Percentiles rank a stretch among this genome's conserved stretches.
Conservation (phyloP, 2,113 vertebrate species). For the Neomonachus schauinslandi region DNA sequence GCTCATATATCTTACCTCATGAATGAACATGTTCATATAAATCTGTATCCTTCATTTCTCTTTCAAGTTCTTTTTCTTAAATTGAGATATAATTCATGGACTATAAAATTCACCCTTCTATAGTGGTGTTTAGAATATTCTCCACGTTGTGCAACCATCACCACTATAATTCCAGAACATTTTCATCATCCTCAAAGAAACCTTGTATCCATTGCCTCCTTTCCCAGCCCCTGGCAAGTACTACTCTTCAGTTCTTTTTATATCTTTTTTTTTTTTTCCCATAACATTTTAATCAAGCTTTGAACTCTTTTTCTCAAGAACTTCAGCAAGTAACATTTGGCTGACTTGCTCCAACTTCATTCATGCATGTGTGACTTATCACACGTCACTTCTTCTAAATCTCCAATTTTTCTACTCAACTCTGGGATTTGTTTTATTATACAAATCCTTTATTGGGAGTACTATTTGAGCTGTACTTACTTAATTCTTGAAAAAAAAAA, state of each 20-base stretch:
- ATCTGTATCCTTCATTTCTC: neutral
- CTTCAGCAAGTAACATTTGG: conserved; percentile 11
- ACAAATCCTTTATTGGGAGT: neutral
- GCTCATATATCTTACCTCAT: neutral
- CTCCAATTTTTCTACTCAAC: neutral
- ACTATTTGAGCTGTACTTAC: neutral
- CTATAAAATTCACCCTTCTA: neutral
- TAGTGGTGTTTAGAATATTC: neutral
- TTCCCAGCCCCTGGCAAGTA: neutral
- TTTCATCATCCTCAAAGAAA: neutral
- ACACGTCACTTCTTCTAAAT: neutral
- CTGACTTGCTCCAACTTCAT: neutral
- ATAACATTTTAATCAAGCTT: conserved; percentile 46
- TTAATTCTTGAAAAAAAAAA: neutral
- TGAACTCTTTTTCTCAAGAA: neutral
- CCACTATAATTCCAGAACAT: neutral
- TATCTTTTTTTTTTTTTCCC: neutral
- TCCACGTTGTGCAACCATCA: neutral
- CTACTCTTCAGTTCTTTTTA: neutral
- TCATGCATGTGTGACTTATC: neutral
- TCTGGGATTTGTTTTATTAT: neutral
- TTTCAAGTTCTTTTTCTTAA: conserved; percentile 25
- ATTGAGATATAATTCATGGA: neutral
- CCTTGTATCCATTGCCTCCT: neutral
- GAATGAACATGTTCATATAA: neutral